phyloP scores from a whole-genome alignment of 2,113 vertebrate genomes.

The Macaca mulatta region DNA sequence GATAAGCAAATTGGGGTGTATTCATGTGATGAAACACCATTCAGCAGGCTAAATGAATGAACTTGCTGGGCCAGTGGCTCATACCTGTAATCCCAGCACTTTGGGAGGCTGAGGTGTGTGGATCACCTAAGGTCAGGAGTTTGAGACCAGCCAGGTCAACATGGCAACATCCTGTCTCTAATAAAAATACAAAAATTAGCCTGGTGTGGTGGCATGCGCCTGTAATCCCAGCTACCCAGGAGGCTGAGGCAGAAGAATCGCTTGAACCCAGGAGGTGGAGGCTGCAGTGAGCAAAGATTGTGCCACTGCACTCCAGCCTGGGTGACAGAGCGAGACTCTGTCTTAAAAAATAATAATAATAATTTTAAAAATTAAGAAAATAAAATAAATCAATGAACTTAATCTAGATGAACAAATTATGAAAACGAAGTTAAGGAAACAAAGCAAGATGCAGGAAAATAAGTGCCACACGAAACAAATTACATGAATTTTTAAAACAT shows the following conservation, averaged over 20 bases:
- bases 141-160: too few species aligned
- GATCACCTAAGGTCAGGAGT: too few species aligned
- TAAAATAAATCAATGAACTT: background rate
- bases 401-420: background rate
- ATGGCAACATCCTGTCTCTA: too few species aligned
- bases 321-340: background rate
- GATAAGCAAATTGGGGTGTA: background rate
- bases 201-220: too few species aligned
- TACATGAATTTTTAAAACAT: background rate
- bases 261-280: too few species aligned
- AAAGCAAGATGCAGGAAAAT: background rate
- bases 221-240: too few species aligned
- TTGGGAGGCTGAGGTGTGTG: too few species aligned
- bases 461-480: background rate
- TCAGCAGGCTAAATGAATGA: background rate
- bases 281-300: too few species aligned
- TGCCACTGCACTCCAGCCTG: background rate
- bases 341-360: background rate
- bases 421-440: conserved; percentile 20
- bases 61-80: too few species aligned
- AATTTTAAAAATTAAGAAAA: background rate
- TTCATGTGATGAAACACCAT: background rate
- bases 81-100: too few species aligned
- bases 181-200: too few species aligned
- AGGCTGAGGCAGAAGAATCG: too few species aligned